Conservation (phyloP, 2,888 invertebrate species). For the Carpatolechia fugitivella region DNA sequence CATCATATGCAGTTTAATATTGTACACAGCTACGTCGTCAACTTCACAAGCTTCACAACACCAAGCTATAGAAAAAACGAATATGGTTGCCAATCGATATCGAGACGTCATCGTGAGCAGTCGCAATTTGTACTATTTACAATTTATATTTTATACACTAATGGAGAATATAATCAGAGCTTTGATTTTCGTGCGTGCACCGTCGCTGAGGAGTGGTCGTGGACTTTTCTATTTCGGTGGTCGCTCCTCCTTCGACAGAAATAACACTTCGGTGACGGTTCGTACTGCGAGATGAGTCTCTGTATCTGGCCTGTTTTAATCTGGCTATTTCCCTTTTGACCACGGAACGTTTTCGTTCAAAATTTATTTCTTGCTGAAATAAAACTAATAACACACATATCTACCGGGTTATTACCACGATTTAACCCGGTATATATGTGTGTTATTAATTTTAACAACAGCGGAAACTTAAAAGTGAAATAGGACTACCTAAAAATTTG, state of each 20-base stretch:
- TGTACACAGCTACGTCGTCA: slow-evolving; percentile 91
- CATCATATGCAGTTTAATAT: slow-evolving; percentile 89
- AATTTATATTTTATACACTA: not conserved
- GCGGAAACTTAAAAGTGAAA: too few relatives aligned
- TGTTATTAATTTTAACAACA: too few relatives aligned
- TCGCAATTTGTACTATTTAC: slow-evolving; percentile 38
- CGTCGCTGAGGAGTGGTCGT: slow-evolving; percentile 54
- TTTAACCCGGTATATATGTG: too few relatives aligned
- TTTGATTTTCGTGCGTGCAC: slow-evolving; percentile 53
- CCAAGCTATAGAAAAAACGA: slow-evolving; percentile 46
- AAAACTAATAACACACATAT: too few relatives aligned
- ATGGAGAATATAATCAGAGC: slow-evolving; percentile 19
- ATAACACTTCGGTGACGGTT: slow-evolving; percentile 64
- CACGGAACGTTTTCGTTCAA: too few relatives aligned
- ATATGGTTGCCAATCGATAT: slow-evolving; percentile 59
- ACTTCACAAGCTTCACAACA: slow-evolving; percentile 80
- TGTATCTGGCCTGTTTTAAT: slow-evolving; percentile 1
- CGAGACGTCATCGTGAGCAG: slow-evolving; percentile 43
- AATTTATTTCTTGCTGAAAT: too few relatives aligned
- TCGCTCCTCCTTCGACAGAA: slow-evolving; percentile 58
- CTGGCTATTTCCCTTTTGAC: not conserved
- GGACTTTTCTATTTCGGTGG: slow-evolving; percentile 76
- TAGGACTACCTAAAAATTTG: too few relatives aligned
- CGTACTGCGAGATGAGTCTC: slow-evolving; percentile 34
- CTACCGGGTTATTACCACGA: too few relatives aligned